Base-by-base conservation (phyloP, 2,113 vertebrate species). In the Gila orcuttii region DNA sequence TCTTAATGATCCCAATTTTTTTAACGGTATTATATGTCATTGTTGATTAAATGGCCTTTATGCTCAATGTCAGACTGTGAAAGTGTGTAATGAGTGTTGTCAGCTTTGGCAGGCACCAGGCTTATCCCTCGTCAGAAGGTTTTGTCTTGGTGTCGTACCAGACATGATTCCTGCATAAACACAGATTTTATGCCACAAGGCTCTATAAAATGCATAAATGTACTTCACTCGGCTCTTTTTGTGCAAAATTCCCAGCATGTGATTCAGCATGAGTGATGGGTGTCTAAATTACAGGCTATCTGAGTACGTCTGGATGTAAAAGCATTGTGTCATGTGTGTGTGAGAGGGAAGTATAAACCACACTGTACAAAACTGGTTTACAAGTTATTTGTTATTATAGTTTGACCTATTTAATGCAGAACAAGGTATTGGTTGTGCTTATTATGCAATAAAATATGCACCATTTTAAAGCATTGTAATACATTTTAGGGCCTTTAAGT, bases 191-290 rank as follows among this genome's bases (percentile, higher is more conserved):
- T 6, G 68, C 19, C 79, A 21, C 52, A 60, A 28, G 78, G 25
- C 19, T 76, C n/a, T 28, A 28, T 28, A 28, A 28, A 28, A 28
- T 28, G 28, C 1, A 28, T 28, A 28, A 28, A 8, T 66, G 23
- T 64, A 17, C 15, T 13, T 23, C 10, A 59, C 55, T 39, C n/a
- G 23, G 13, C 13, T 50, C 47, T 76, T 47, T 77, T 42, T 77
- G 36, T 82, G 71, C 10, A 73, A 4, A 78, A 77, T 85, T 82
- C 50, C 50, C 78, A 4, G 2, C 42, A 52, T n/a, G 28, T 88
- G 87, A 85, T 76, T 88, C 87, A 85, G 52, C n/a, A 2, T 23
- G 23, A 25, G 52, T 64, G 57, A 80, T 64, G 59, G 7, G 6
- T 45, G 59, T n/a, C n/a, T 64, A 42, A 31, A 10, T 82, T 60